Conservation (phyloP, 1,140 invertebrate genomes). For the Eubasilissa regina region DNA sequence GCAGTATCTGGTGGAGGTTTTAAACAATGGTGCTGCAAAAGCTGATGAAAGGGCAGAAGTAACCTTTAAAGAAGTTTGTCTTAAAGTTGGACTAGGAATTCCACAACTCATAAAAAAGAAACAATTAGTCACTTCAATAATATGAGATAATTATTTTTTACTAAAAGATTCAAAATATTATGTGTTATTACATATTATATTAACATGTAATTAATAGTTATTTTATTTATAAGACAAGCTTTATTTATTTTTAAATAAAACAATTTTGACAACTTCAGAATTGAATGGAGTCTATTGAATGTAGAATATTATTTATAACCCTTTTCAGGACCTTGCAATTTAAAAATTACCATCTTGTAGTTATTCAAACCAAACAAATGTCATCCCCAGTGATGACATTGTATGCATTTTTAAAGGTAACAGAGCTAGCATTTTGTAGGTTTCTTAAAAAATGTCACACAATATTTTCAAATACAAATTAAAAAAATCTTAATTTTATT, state of each 20-base stretch:
- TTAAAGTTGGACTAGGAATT: constrained; percentile 75
- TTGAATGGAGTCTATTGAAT: no score
- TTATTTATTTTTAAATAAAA: neutral
- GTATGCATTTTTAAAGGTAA: no score
- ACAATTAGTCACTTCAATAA: constrained; percentile 5
- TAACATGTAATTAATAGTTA: neutral
- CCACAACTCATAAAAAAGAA: constrained; percentile 40
- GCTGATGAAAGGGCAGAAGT: constrained; percentile 79
- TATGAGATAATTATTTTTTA: neutral
- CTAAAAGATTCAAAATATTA: neutral
- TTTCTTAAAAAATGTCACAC: no score
- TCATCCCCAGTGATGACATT: no score
- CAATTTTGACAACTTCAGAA: no score
- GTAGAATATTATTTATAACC: no score
- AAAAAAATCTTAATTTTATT: no score
- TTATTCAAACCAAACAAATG: no score
- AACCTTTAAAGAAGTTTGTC: constrained; percentile 80
- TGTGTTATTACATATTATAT: neutral
- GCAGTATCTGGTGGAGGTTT: constrained; percentile 78
- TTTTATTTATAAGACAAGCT: neutral
- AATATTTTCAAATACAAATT: no score
- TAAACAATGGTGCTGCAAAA: constrained; percentile 80
- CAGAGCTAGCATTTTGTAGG: no score
- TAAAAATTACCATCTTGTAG: no score
- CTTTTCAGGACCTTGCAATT: no score